phyloP scores from a whole-genome alignment of 2,888 invertebrate species.

The Platypus cylindrus region DNA sequence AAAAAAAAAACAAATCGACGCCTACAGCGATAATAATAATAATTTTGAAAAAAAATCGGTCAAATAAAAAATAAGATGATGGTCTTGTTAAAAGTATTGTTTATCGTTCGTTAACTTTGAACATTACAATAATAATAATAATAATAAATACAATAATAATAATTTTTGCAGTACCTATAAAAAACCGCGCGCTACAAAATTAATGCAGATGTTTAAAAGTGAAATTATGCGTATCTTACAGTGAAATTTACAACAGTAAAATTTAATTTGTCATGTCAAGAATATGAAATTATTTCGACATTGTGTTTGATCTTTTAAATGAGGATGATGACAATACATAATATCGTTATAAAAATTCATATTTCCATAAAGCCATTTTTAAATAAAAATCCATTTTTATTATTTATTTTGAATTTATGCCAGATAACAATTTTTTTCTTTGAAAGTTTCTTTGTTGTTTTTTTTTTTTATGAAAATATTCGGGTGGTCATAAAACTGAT shows the following conservation, averaged over 20 bases:
- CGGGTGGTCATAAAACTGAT: too few relatives aligned
- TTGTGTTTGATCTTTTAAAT: conserved; percentile 13
- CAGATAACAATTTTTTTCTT: neutral
- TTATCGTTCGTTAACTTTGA: conserved; percentile 2
- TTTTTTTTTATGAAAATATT: too few relatives aligned
- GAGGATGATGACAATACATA: conserved; percentile 9
- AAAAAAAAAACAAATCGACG: neutral
- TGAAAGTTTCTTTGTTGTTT: neutral
- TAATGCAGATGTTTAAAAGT: conserved; percentile 3
- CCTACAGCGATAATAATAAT: too few relatives aligned
- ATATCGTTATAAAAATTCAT: too few relatives aligned
- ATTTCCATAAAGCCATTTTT: neutral
- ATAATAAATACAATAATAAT: too few relatives aligned
- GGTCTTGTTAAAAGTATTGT: conserved; percentile 6
- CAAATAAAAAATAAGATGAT: too few relatives aligned
- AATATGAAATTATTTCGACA: conserved; percentile 9
- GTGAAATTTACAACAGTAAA: conserved; percentile 7
- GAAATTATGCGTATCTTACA: conserved; percentile 4
- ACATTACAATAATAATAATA: too few relatives aligned
- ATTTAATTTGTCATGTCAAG: conserved; percentile 10
- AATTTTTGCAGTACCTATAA: too few relatives aligned
- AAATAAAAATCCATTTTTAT: neutral
- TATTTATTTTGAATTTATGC: neutral
- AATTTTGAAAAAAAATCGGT: conserved; percentile 1
- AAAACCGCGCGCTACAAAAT: too few relatives aligned